Conservation (phyloP, 1,140 invertebrate species). For the Meloidogyne hapla region DNA sequence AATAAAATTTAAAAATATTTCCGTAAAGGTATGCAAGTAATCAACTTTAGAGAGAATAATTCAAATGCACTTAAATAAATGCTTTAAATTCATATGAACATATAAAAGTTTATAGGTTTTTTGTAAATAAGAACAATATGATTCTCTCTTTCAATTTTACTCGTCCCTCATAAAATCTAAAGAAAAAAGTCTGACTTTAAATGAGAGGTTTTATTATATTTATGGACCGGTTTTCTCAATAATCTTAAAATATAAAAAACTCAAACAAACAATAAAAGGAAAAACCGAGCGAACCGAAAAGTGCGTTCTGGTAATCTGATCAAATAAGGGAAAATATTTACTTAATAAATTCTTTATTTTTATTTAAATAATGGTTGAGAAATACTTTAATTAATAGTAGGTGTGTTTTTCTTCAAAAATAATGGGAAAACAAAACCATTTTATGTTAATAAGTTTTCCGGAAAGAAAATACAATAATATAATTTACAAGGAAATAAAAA, state of each 20-base stretch:
- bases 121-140: background rate
- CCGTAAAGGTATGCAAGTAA: no score
- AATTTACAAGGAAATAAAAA: no score
- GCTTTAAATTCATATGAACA: background rate
- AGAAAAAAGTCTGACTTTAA: background rate
- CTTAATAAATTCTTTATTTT: background rate
- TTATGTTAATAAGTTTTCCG: no score
- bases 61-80: background rate
- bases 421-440: no score
- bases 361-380: no score
- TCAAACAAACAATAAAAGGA: background rate
- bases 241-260: background rate
- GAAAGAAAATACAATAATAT: no score
- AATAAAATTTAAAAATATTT: no score
- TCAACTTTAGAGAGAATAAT: no score
- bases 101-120: background rate
- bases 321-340: background rate
- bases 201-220: background rate
- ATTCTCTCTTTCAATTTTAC: background rate
- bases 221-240: background rate
- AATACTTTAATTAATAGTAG: no score
- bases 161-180: background rate
- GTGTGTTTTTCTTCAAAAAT: no score
- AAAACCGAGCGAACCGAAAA: background rate
- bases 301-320: constrained; percentile 5